Evolutionary conservation across 2,888 invertebrate genomes (phyloP), one percentile per base, ranked within the genome.

Genomic region (Eurytoma adleriae): DNA sequence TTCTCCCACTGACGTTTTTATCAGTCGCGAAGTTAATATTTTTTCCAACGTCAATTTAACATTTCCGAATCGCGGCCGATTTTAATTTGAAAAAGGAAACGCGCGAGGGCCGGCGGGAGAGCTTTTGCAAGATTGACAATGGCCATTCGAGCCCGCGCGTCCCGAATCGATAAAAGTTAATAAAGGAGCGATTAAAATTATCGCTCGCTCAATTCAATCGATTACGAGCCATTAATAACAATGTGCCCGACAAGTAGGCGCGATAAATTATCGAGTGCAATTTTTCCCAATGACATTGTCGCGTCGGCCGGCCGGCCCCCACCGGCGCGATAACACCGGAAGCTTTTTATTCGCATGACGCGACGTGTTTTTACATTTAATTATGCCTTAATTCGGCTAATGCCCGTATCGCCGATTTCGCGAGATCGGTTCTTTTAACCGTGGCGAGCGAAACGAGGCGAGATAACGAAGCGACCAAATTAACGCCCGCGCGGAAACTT

Each of bases 381-480:
- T 69, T 57, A 79, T 48, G 18, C 30, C 56, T 79, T 74, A 64
- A 74, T 70, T 79, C 50, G 79, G 40, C 27, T 72, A 78, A 69
- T 50, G 62, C 54, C 48, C 48, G 10, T 68, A 30, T 54, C 68
- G 54, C 50, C 24, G 48, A 64, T 64, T 64, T 48, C 40, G 64
- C 64, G 5, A 48, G 13, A 62, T 7, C 40, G 3, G 62, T 62
- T 62, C 62, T 62, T 24, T 40, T 13, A n/a, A 30, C 5, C 16
- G 54, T 24, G 56, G 52, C 18, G 52, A 68, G 67, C 74, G 71
- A 70, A 81, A 54, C 66, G 59, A 76, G 59, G 56, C 59, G 73
- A 81, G 78, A 81, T 81, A 81, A 71, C 78, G 62, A 67, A 48
- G 74, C 30, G 40, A 27, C 61, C 74, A 78, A 78, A 81, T 81